These are phyloP conservation scores for Apoderus coryli DNA, from an alignment of 2,888 invertebrate species.

Conservation along the genomic window DNA sequence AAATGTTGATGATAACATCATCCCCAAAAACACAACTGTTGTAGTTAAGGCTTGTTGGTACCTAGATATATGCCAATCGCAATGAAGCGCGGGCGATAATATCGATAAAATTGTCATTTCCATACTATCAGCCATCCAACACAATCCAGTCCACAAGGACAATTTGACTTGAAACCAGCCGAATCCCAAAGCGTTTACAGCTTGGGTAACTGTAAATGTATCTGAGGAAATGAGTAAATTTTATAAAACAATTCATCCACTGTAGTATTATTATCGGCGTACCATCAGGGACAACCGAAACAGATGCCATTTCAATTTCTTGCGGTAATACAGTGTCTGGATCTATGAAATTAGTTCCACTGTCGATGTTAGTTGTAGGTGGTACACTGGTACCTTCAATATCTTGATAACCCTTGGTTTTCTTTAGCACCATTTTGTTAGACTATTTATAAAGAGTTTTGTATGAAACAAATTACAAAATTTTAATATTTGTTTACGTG, in stretches of 20 bases:
- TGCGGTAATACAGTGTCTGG: conserved; percentile 35
- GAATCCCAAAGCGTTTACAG: conserved; percentile 74
- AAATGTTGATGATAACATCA: conserved; percentile 93
- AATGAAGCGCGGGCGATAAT: conserved; percentile 83
- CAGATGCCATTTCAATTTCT: conserved; percentile 65
- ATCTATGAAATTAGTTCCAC: conserved; percentile 30
- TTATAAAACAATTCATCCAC: not conserved
- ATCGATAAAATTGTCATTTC: conserved; percentile 96
- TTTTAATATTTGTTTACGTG: too few species aligned
- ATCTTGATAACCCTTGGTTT: conserved; percentile 46
- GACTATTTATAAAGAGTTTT: too few species aligned
- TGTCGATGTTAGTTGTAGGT: conserved; percentile 15
- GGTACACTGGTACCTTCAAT: conserved; percentile 37
- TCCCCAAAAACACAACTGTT: conserved; percentile 86
- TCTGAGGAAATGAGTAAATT: conserved; percentile 38
- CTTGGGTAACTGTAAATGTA: conserved; percentile 75
- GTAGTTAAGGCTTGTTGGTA: conserved; percentile 88
- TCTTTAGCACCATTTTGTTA: conserved; percentile 34
- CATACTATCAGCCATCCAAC: conserved; percentile 98
- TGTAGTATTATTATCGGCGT: conserved; percentile 2
- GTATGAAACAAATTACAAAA: too few species aligned
- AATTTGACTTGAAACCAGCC: conserved; percentile 83
- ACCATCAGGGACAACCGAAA: conserved; percentile 71
- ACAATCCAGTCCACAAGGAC: conserved; percentile 70
- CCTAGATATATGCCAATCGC: conserved; percentile 83